Percentiles rank a stretch among this genome's conserved stretches.
Conservation (phyloP, 2,113 vertebrate genomes). For the Equus quagga region DNA sequence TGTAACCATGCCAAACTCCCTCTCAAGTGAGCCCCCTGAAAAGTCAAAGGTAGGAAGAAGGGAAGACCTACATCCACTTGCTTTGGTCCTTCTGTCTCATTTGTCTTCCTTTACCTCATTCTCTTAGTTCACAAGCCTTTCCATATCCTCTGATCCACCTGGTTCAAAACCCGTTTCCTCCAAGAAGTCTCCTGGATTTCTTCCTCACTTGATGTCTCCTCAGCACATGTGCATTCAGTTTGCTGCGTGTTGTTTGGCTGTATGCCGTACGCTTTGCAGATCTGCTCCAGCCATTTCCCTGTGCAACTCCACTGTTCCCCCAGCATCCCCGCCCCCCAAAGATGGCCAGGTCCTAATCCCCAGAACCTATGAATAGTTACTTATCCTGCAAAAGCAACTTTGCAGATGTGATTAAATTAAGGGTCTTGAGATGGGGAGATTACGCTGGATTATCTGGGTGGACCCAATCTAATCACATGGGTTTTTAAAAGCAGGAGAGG, state of each 20-base stretch:
- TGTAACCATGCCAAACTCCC: neutral
- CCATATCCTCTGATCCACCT: neutral
- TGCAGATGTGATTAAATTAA: neutral
- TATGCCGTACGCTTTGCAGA: neutral
- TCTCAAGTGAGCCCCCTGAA: neutral
- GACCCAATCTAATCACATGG: neutral
- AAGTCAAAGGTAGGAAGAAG: neutral
- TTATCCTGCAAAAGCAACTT: neutral
- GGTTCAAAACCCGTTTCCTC: neutral
- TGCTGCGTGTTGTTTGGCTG: neutral
- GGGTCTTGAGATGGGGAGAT: neutral
- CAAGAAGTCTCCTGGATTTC: neutral
- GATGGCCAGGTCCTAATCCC: neutral
- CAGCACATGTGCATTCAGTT: neutral
- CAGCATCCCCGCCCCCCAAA: neutral
- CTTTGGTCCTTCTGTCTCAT: neutral
- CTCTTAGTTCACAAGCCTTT: neutral
- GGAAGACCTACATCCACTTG: neutral
- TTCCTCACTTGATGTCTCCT: neutral
- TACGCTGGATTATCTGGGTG: neutral
- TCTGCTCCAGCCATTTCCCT: neutral
- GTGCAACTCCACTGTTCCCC: neutral
- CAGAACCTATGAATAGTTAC: neutral
- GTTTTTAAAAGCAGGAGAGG: neutral
- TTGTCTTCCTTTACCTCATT: neutral